Base-by-base conservation (phyloP, 2,113 vertebrate genomes). In the Todiramphus chloris region DNA sequence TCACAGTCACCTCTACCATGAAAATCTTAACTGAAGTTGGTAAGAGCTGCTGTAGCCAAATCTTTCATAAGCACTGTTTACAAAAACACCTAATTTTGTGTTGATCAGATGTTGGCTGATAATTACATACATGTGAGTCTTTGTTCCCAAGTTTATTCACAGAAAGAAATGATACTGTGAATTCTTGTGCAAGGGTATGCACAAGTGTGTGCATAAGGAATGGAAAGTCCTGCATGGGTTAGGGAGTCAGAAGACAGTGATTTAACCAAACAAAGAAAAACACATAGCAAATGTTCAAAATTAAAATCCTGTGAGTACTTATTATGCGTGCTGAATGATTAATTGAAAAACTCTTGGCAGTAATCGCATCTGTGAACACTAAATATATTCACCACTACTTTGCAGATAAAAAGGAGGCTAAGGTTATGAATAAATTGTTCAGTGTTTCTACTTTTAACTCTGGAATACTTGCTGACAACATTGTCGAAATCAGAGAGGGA, bases 361-460 rank as follows among this genome's bases (percentile, higher is more conserved):
- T 78, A 62, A 50, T 24, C 30, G n/a, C 35, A 19, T 68, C 62
- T 87, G 14, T 55, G 62, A 88, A 77, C 28, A 25, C 30, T 60
- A 53, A 83, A 78, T 44, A 3, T 28, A 69, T 92, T 94, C 3
- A 11, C 35, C 2, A 1, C 35, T 81, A 28, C 48, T 95, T 83
- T 83, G 73, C 48, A 81, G 95, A 81, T 70, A 31, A 84, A 78
- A 72, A 68, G 25, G 31, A 75, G 33, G 48, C 19, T 62, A 37
- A 80, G 33, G 76, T 83, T 93, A 59, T 68, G 80, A 93, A 89
- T 75, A 93, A 90, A 91, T 89, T 79, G 77, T 64, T 96, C 68
- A 44, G 8, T 58, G 62, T 68, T 94, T 92, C 89, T 82, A 16
- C 69, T 84, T 92, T 79, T 78, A 84, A 62, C 64, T 83, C 43